Percentiles rank a stretch among this genome's conserved stretches.
Evolutionary conservation across 2,797 vertebrate genomes (phyloP).

Genomic region (Champsocephalus gunnari): DNA sequence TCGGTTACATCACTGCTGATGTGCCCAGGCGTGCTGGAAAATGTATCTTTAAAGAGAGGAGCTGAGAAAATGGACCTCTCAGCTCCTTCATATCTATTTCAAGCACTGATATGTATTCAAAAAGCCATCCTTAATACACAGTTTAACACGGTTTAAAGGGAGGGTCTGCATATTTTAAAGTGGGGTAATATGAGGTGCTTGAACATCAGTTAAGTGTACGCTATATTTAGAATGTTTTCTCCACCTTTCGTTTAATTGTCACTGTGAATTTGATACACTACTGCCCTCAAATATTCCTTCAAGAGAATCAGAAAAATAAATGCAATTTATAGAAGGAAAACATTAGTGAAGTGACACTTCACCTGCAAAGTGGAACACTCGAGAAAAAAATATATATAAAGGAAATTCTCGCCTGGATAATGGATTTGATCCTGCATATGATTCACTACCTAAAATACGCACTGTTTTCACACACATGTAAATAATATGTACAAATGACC

Average conservation of each 20-base stretch:
- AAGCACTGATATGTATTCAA: neutral
- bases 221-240: too few species aligned
- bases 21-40: conserved; percentile 2
- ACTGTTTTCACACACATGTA: too few species aligned
- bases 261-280: neutral
- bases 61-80: conserved; percentile 8
- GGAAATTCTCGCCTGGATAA: too few species aligned
- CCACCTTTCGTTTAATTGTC: neutral
- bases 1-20: conserved; percentile 28
- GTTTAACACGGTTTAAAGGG: too few species aligned
- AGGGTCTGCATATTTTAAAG: too few species aligned
- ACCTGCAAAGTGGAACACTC: neutral
- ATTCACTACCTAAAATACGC: too few species aligned
- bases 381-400: too few species aligned
- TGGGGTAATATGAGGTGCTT: too few species aligned
- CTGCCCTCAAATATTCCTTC: neutral
- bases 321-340: neutral
- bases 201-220: too few species aligned
- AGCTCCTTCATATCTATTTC: conserved; percentile 1
- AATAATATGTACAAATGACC: too few species aligned
- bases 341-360: neutral
- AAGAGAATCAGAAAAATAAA: neutral
- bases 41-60: neutral
- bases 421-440: too few species aligned
- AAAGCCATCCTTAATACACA: too few species aligned